Base-by-base conservation (phyloP, 2,888 invertebrate species). In the Philonicus albiceps region DNA sequence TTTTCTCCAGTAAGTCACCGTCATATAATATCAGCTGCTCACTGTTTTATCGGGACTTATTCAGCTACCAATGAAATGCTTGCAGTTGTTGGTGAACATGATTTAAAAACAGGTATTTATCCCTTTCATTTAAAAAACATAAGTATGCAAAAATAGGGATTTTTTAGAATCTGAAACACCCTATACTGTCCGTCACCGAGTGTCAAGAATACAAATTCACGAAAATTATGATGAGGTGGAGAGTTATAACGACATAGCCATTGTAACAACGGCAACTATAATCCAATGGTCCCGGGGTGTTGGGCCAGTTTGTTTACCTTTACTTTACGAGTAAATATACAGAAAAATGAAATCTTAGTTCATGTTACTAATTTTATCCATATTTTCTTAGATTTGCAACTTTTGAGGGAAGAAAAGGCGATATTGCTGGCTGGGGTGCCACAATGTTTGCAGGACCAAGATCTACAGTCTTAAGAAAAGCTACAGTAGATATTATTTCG, bases 301-400 rank as follows among this genome's bases (percentile, higher is more conserved):
- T 6, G 94, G 94, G 0, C 95, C 95, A 0, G 93, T 92, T 40
- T 95, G 95, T 89, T 90, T 95, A 76, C 95, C 95, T 0, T 89
- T 86, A 72, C 49, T 80, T 37, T 86, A 86, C 53, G 78, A 86
- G 87, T 87, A 86, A 43, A 22, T 83, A 78, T 34, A 6, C 1
- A 49, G 6, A 49, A 49, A 49, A 49, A 6, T 0, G 13, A 13
- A 6, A 7, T 16, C 1, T 49, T 4, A 6, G 49, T 49, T 5
- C n/a, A 43, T 13, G 3, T 43, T 43, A 43, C 16, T 40, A 13
- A 40, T 13, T 43, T 43, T 13, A 1, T 53, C 7, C 8, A 7
- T 19, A 19, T n/a, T 19, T 53, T 8, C 53, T 3, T 43, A 86
- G 85, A 4, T 86, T 64, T 16, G 73, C 87, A 27, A 11, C 83